Percentiles rank a stretch among this genome's conserved stretches.
Conservation (phyloP, 2,888 invertebrate species). For the Alentia gelatinosa region DNA sequence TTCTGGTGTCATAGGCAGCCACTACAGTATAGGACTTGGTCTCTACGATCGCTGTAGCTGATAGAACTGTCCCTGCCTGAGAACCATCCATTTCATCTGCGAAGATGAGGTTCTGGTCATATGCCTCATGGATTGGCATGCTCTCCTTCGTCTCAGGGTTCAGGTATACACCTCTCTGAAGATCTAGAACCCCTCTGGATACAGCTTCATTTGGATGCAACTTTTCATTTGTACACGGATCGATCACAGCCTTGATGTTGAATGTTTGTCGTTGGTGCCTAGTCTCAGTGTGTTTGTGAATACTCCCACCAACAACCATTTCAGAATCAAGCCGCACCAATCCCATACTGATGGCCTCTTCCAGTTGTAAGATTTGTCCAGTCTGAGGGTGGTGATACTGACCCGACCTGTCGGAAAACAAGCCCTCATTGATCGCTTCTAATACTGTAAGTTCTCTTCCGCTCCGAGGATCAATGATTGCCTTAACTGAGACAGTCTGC, state of each 20-base stretch:
- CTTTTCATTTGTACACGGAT: constrained; percentile 85
- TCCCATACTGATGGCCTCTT: constrained; percentile 64
- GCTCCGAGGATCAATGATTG: constrained; percentile 80
- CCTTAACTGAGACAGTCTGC: constrained; percentile 64
- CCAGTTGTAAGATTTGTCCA: constrained; percentile 90
- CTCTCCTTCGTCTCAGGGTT: constrained; percentile 78
- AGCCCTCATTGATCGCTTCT: constrained; percentile 84
- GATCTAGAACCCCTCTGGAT: constrained; percentile 80
- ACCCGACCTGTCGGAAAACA: constrained; percentile 58
- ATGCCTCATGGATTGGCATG: constrained; percentile 88
- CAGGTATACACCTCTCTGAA: constrained; percentile 80
- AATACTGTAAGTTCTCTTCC: constrained; percentile 79
- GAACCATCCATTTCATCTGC: constrained; percentile 87
- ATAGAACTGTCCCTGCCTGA: constrained; percentile 79
- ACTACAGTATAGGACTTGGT: constrained; percentile 90
- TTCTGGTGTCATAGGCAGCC: constrained; percentile 88
- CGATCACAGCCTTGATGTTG: constrained; percentile 83
- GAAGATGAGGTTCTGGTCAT: constrained; percentile 90
- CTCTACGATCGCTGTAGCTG: constrained; percentile 82
- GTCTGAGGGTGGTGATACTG: constrained; percentile 84
- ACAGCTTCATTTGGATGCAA: constrained; percentile 82
- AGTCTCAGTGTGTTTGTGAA: constrained; percentile 38
- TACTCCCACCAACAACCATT: background rate
- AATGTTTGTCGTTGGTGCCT: constrained; percentile 59
- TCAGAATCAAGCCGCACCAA: constrained; percentile 56